Conservation (phyloP, 2,797 vertebrate species). For the Acropternis orthonyx region DNA sequence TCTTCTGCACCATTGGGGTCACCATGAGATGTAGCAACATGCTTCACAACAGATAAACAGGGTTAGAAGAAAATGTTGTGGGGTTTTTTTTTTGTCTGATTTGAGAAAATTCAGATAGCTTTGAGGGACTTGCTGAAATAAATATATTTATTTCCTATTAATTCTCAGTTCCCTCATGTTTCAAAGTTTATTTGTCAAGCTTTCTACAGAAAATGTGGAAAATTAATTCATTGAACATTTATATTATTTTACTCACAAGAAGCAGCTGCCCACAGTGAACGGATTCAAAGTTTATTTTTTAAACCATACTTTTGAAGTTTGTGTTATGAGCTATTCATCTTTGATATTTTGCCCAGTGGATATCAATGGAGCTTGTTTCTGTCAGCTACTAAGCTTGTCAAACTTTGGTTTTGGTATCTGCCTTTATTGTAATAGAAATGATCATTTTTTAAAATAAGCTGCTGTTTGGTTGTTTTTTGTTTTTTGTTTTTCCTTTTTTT, state of each 20-base stretch:
- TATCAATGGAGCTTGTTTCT: constrained; percentile 63
- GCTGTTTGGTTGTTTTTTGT: not conserved
- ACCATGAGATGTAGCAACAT: not conserved
- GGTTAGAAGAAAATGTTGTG: constrained; percentile 21
- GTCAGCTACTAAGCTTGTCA: constrained; percentile 67
- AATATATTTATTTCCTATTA: constrained; percentile 38
- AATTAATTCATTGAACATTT: constrained; percentile 55
- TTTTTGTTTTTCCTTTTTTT: constrained; percentile 26
- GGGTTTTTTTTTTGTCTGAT: constrained; percentile 15
- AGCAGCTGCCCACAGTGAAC: constrained; percentile 62
- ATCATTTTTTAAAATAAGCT: constrained; percentile 72
- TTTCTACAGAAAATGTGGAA: constrained; percentile 55
- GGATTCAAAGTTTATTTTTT: constrained; percentile 67
- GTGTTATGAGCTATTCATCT: constrained; percentile 63
- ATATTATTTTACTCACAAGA: constrained; percentile 57
- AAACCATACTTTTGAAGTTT: constrained; percentile 69
- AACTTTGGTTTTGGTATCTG: constrained; percentile 75
- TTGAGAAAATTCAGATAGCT: constrained; percentile 33
- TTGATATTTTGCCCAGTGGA: constrained; percentile 75
- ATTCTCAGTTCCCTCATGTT: constrained; percentile 25
- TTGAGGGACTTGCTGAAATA: constrained; percentile 13
- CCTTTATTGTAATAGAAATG: constrained; percentile 69
- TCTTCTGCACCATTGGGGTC: not conserved
- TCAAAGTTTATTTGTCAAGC: constrained; percentile 48
- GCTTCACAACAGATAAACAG: not conserved